Conservation (phyloP, 1,140 invertebrate genomes). For the Scylla paramamosain region DNA sequence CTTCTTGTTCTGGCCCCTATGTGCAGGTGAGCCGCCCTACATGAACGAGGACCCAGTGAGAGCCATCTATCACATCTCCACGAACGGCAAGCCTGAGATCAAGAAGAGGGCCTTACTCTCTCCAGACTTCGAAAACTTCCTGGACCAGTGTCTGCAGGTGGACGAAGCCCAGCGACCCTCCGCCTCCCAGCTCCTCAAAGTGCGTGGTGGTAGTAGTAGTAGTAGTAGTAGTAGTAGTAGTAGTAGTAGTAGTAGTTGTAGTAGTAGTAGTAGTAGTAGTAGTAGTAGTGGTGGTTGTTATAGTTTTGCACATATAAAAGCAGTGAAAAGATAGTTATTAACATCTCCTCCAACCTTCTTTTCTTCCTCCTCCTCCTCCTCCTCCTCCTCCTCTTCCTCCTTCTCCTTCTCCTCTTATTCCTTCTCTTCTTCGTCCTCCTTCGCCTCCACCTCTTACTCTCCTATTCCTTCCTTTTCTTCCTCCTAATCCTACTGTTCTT, state of each 20-base stretch:
- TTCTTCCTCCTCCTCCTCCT: too few relatives aligned
- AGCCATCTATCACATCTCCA: slow-evolving; percentile 85
- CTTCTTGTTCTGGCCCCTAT: too few relatives aligned
- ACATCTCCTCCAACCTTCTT: too few relatives aligned
- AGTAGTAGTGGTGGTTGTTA: neutral
- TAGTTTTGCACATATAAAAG: too few relatives aligned
- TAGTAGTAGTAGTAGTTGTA: neutral
- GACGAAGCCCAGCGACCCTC: slow-evolving; percentile 83
- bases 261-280: neutral
- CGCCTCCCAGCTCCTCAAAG: slow-evolving; percentile 81
- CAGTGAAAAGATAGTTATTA: too few relatives aligned
- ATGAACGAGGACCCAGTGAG: slow-evolving; percentile 85
- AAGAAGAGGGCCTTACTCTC: slow-evolving; percentile 83
- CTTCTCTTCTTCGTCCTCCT: neutral
- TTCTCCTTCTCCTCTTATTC: too few relatives aligned
- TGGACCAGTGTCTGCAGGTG: slow-evolving; percentile 84
- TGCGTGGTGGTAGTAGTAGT: neutral
- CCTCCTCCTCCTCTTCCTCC: too few relatives aligned
- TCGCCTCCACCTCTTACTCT: neutral
- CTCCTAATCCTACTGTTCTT: too few relatives aligned
- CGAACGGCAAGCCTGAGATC: slow-evolving; percentile 85
- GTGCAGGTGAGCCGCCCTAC: slow-evolving; percentile 84
- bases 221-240: neutral
- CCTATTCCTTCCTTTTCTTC: too few relatives aligned
- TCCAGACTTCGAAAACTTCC: slow-evolving; percentile 81